phyloP scores from a whole-genome alignment of 1,140 invertebrate genomes.

The Lepidurus packardi region DNA sequence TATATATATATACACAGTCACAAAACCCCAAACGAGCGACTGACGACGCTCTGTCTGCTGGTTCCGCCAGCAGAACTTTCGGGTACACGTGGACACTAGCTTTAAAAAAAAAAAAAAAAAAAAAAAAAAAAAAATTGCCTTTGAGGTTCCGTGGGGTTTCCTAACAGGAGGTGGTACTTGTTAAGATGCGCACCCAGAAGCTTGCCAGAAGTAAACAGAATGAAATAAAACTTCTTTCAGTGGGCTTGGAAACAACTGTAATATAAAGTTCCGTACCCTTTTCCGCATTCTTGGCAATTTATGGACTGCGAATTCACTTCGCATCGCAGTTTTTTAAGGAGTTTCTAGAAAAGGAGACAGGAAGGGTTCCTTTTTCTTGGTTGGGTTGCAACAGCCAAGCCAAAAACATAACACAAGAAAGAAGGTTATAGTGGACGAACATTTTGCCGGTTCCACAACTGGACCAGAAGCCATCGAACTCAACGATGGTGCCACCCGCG shows the following conservation, averaged over 20 bases:
- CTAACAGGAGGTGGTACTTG: not conserved
- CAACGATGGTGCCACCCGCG: too few relatives aligned
- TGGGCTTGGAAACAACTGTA: not conserved
- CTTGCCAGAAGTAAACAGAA: too few relatives aligned
- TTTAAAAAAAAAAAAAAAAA: not conserved
- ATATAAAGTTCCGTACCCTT: not conserved
- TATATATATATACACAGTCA: too few relatives aligned
- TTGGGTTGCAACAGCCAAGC: not conserved
- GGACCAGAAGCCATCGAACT: too few relatives aligned
- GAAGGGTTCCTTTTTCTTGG: not conserved
- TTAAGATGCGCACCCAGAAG: too few relatives aligned
- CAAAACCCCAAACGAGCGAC: not conserved
- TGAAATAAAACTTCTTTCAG: too few relatives aligned
- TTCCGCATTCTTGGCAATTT: conserved; percentile 18
- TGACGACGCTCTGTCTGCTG: conserved; percentile 10
- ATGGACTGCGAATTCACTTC: not conserved
- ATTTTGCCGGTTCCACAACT: too few relatives aligned
- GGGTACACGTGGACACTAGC: not conserved
- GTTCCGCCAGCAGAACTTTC: not conserved
- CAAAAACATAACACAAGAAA: too few relatives aligned
- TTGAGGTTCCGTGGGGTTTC: not conserved
- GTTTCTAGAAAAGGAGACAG: not conserved
- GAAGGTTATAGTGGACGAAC: too few relatives aligned
- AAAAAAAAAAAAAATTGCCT: not conserved
- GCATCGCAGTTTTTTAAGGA: not conserved